A percentile compares a stretch with the other conserved stretches of the same genome.
phyloP scores from a whole-genome alignment of 2,888 invertebrate genomes.

The Chydorus sphaericus region DNA sequence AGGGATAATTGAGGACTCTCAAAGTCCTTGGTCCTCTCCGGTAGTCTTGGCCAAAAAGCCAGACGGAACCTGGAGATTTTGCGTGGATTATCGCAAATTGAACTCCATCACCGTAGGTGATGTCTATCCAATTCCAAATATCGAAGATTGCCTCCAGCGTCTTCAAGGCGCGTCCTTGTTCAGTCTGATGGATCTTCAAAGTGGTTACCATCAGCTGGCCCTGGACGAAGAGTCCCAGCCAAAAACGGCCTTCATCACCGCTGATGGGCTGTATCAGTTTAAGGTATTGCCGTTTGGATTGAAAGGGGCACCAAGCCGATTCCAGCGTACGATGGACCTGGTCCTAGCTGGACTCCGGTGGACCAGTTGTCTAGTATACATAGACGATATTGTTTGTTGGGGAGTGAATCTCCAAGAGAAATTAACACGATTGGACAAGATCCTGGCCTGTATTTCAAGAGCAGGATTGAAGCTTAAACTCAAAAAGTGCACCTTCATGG shows the following conservation, averaged over 20 bases:
- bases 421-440: background rate
- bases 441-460: constrained; percentile 8
- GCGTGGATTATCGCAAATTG: constrained; percentile 18
- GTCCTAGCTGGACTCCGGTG: constrained; percentile 11
- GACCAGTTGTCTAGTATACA: constrained; percentile 18
- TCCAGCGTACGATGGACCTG: constrained; percentile 10
- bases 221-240: constrained; percentile 23
- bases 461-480: constrained; percentile 16
- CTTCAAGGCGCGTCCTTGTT: constrained; percentile 17
- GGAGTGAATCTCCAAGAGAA: constrained; percentile 16
- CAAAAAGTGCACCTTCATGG: constrained; percentile 16
- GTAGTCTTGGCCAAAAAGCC: constrained; percentile 16
- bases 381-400: constrained; percentile 23
- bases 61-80: constrained; percentile 17
- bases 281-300: constrained; percentile 25
- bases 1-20: constrained; percentile 15
- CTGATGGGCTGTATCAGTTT: constrained; percentile 27
- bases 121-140: constrained; percentile 16
- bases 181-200: constrained; percentile 19
- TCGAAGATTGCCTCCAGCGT: constrained; percentile 13
- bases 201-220: constrained; percentile 26
- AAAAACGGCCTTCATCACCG: constrained; percentile 28
- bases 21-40: constrained; percentile 16
- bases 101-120: constrained; percentile 16
- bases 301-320: constrained; percentile 1